Base-by-base conservation (phyloP, 2,888 invertebrate genomes). In the Pogonocherus hispidulus region DNA sequence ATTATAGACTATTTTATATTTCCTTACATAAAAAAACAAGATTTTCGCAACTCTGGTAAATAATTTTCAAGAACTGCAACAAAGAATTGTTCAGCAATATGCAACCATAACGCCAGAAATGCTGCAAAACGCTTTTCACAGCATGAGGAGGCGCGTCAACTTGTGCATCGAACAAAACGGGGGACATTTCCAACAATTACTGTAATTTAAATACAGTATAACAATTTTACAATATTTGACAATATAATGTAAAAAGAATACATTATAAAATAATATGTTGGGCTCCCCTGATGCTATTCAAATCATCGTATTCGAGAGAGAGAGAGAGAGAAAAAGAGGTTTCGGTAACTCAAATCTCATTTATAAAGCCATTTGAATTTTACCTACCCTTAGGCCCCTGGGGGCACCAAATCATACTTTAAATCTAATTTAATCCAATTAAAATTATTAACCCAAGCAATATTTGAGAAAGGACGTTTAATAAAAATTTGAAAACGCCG, bases 371-470 rank as follows among this genome's bases (percentile, higher is more conserved):
- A 41, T 41, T 41, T 41, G 41, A 16, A 41, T 41, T 16, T 41
- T 14, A n/a, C 14, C 41, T 16, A 41, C 14, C 41, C 41, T n/a
- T 3, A 16, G 14, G 11, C 41, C 41, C 41, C 16, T 14, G 14
- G 4, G 5, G 41, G 41, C 14, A 41, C 41, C 41, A 41, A n/a
- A 41, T 41, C 41, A 41, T n/a, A 41, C 41, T 41, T 41, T 41
- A 41, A 41, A 41, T 41, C 41, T n/a, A 41, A 41, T 41, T 41
- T 41, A 41, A 41, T 16, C 41, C 41, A 41, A 41, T 41, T 41
- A 41, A 14, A 9, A 14, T 41, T 41, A 16, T 16, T 41, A 14
- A 41, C n/a, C n/a, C 41, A 41, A 41, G 41, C 20, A 16, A n/a
- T 14, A 20, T 18, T 16, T 23, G 14, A 8, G 23, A 20, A 18